Percentiles rank a stretch among this genome's conserved stretches.
Conservation (phyloP, 2,888 invertebrate genomes). For the Oligia strigilis region DNA sequence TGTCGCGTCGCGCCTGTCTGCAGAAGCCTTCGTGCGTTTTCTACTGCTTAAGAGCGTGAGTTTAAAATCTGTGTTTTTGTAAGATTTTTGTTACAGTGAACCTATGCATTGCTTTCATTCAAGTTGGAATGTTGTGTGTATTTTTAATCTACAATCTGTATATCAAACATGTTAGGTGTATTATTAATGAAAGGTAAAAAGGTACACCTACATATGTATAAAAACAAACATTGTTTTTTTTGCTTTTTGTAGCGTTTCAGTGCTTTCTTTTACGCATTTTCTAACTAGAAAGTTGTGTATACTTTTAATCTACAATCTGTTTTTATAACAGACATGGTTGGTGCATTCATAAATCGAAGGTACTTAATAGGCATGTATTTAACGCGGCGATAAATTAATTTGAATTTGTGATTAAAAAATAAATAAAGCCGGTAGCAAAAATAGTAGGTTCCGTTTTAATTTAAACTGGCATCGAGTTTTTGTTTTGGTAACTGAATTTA, state of each 20-base stretch:
- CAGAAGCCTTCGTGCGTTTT: constrained; percentile 3
- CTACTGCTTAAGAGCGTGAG: constrained; percentile 36
- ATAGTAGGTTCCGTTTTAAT: no score
- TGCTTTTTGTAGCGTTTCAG: background rate
- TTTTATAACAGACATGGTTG: no score
- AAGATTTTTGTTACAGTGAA: background rate
- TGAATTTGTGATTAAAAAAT: no score
- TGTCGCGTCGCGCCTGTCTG: background rate
- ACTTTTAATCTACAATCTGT: background rate
- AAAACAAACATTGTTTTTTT: background rate
- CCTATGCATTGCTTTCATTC: background rate
- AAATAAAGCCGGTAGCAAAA: no score
- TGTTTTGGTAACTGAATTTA: no score
- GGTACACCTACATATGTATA: no score
- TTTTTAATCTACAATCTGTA: background rate
- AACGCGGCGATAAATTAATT: no score
- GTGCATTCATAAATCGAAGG: background rate
- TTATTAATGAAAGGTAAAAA: background rate
- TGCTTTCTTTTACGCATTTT: background rate
- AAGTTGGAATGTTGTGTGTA: background rate
- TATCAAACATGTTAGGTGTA: background rate
- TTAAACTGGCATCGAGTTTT: no score
- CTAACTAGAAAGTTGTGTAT: background rate
- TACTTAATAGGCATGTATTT: no score
- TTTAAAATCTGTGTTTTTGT: constrained; percentile 37